A percentile compares a stretch with the other conserved stretches of the same genome.
Conservation (phyloP, 1,140 invertebrate genomes). For the Eurosta solidaginis region DNA sequence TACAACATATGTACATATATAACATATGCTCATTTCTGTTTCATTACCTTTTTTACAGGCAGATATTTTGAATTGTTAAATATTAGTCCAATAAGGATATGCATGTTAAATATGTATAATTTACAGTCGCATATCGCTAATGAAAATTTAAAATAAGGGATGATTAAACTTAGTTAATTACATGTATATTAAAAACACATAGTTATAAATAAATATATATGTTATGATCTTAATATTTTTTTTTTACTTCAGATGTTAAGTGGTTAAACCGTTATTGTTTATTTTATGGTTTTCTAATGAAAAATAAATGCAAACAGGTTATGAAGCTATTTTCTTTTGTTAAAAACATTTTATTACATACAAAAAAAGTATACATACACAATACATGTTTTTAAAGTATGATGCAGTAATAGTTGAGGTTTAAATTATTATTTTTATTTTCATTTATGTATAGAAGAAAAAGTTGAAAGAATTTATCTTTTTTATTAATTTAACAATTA, state of each 20-base stretch:
- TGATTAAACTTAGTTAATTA: background rate
- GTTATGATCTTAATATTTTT: background rate
- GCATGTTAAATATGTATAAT: background rate
- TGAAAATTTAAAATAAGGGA: constrained; percentile 21
- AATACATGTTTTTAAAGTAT: background rate
- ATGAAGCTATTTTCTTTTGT: background rate
- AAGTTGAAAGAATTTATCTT: background rate
- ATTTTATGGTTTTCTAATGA: background rate
- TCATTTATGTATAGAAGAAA: background rate
- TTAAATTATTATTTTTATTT: constrained; percentile 7
- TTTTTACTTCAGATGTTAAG: background rate
- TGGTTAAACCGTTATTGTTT: background rate
- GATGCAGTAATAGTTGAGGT: background rate
- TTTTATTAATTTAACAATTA: background rate
- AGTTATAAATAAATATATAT: background rate
- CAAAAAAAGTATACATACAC: background rate
- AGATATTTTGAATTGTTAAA: background rate
- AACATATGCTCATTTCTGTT: no score
- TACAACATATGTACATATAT: no score
- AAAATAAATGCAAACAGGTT: constrained; percentile 35
- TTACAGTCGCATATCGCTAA: background rate
- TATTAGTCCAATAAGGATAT: constrained; percentile 6
- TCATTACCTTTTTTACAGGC: no score
- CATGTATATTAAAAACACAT: background rate
- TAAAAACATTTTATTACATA: background rate